A percentile compares a stretch with the other conserved stretches of the same genome.
phyloP scores from a whole-genome alignment of 2,113 vertebrate genomes.

The Cochlearius cochlearius region DNA sequence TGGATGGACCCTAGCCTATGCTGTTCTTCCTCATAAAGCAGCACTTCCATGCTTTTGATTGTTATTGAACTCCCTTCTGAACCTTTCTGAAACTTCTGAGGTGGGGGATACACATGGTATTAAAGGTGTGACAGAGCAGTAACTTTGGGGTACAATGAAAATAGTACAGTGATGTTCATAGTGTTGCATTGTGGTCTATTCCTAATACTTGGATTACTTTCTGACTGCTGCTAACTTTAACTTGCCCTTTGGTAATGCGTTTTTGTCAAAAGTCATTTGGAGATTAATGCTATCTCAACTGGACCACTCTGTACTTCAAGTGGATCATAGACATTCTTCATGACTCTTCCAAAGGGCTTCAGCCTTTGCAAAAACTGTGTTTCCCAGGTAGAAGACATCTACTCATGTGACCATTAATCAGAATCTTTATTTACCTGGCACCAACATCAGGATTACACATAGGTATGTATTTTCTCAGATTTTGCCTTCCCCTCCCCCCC shows the following conservation, averaged over 20 bases:
- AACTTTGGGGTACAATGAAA: background rate
- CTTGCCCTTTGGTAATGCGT: background rate
- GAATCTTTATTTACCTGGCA: background rate
- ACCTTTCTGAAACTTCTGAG: background rate
- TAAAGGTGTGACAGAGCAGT: background rate
- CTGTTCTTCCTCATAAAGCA: background rate
- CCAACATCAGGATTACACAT: background rate
- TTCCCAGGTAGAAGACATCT: background rate
- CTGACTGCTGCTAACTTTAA: background rate
- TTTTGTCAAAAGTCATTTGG: background rate
- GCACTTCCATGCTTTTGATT: background rate
- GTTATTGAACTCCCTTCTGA: background rate
- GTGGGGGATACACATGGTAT: background rate
- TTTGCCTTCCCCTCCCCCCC: background rate
- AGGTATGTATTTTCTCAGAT: background rate
- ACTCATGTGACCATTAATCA: background rate
- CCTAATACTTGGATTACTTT: background rate
- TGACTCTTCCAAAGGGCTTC: background rate
- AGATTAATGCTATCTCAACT: background rate
- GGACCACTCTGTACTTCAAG: background rate
- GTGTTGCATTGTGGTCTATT: background rate
- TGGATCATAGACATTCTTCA: background rate
- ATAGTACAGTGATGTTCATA: background rate
- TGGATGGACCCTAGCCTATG: background rate
- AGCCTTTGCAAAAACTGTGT: background rate